A percentile compares a stretch with the other conserved stretches of the same genome.
Evolutionary conservation across 2,113 vertebrate species (phyloP).

Genomic region (Myotis davidii): DNA sequence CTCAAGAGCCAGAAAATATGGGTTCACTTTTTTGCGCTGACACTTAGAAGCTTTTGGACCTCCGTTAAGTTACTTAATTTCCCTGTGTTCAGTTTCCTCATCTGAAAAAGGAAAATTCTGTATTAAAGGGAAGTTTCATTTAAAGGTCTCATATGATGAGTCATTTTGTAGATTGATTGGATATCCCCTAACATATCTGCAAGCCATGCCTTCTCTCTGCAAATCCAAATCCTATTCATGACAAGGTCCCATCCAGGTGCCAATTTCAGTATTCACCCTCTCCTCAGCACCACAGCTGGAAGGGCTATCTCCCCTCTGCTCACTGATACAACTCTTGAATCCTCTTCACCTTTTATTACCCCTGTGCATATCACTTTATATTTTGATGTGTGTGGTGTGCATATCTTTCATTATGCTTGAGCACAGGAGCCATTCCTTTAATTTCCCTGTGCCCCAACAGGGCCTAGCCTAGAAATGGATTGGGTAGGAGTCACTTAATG

Average conservation of each 20-base stretch:
- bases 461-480: background rate
- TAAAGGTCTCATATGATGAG: background rate
- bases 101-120: background rate
- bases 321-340: fast-evolving
- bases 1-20: background rate
- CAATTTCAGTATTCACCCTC: background rate
- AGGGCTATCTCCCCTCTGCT: background rate
- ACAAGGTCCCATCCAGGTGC: background rate
- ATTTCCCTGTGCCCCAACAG: background rate
- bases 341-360: background rate
- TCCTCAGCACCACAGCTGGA: background rate
- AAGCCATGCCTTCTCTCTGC: background rate
- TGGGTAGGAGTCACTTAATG: background rate
- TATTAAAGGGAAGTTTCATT: background rate
- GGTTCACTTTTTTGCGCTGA: background rate
- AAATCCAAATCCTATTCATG: background rate
- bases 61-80: background rate
- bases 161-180: background rate
- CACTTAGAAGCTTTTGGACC: background rate
- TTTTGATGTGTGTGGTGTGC: background rate
- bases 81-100: background rate
- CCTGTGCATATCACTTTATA: background rate
- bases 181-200: background rate
- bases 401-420: background rate
- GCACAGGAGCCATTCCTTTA: background rate